Evolutionary conservation across 2,113 vertebrate species (phyloP).

Genomic region (Dromiciops gliroides): DNA sequence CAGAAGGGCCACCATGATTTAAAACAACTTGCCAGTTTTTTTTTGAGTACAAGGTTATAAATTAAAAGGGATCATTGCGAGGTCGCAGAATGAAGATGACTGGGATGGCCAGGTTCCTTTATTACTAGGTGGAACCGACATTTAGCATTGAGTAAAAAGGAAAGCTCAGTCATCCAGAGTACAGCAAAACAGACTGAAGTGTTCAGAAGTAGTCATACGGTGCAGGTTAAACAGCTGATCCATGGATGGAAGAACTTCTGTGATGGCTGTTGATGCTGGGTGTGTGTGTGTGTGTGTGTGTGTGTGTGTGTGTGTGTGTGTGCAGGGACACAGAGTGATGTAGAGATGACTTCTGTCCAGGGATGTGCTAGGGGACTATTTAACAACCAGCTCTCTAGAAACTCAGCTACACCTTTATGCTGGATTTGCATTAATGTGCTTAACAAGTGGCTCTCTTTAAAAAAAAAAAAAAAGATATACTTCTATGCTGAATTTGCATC

Average conservation of each 20-base stretch:
- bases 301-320: no score
- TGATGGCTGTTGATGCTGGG: slow-evolving; percentile 80
- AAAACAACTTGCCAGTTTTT: slow-evolving; percentile 85
- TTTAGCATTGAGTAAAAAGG: slow-evolving; percentile 68
- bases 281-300: no score
- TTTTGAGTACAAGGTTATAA: slow-evolving; percentile 77
- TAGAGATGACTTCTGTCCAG: slow-evolving; percentile 80
- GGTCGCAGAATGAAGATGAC: slow-evolving; percentile 77
- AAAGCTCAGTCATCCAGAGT: slow-evolving; percentile 82
- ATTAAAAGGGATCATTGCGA: slow-evolving; percentile 80
- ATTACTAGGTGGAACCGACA: slow-evolving; percentile 85
- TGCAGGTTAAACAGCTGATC: slow-evolving; percentile 92
- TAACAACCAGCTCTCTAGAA: no score
- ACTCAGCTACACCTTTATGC: no score
- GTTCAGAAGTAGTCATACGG: slow-evolving; percentile 88
- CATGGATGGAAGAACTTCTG: slow-evolving; percentile 84
- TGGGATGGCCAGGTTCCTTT: slow-evolving; percentile 73
- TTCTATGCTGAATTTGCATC: neutral
- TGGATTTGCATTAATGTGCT: no score
- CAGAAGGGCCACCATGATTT: slow-evolving; percentile 91
- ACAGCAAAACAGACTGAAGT: slow-evolving; percentile 93
- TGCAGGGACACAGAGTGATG: slow-evolving; percentile 93
- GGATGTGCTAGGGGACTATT: no score
- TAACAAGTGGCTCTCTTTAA: no score
- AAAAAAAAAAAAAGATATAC: no score